Conservation (phyloP, 2,888 invertebrate species). For the Romanomermis culicivorax region DNA sequence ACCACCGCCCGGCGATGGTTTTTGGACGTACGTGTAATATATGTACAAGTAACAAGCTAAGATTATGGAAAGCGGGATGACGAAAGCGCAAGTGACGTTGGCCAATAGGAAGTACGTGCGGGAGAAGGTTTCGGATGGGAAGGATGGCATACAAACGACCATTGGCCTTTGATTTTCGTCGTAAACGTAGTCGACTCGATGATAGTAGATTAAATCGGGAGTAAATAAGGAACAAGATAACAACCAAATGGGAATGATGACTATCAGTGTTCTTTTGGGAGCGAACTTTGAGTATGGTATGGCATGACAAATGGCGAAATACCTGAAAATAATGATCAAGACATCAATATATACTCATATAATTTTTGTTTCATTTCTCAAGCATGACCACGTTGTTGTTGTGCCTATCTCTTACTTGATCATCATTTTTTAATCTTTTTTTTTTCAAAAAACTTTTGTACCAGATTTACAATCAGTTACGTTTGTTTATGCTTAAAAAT, state of each 20-base stretch:
- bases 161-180: neutral
- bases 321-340: constrained; percentile 39
- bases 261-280: constrained; percentile 19
- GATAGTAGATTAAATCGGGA: constrained; percentile 22
- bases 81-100: constrained; percentile 23
- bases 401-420: too few species aligned
- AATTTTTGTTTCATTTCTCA: constrained; percentile 13
- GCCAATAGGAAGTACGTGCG: constrained; percentile 17
- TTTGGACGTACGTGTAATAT: constrained; percentile 13
- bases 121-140: neutral
- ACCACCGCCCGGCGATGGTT: neutral
- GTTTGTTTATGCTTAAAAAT: too few species aligned
- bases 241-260: constrained; percentile 22
- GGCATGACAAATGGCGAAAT: constrained; percentile 25
- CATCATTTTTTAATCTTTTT: too few species aligned
- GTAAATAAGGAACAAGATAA: constrained; percentile 19
- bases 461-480: too few species aligned
- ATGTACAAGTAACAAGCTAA: constrained; percentile 32
- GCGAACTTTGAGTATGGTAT: constrained; percentile 21
- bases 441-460: too few species aligned
- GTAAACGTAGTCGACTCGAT: constrained; percentile 15
- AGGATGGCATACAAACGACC: neutral
- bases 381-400: too few species aligned
- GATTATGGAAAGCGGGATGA: constrained; percentile 23
- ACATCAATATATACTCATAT: constrained; percentile 14